Evolutionary conservation across 2,113 vertebrate genomes (phyloP), one percentile per base, ranked within the genome.

Genomic region (Neoarius graeffei): DNA sequence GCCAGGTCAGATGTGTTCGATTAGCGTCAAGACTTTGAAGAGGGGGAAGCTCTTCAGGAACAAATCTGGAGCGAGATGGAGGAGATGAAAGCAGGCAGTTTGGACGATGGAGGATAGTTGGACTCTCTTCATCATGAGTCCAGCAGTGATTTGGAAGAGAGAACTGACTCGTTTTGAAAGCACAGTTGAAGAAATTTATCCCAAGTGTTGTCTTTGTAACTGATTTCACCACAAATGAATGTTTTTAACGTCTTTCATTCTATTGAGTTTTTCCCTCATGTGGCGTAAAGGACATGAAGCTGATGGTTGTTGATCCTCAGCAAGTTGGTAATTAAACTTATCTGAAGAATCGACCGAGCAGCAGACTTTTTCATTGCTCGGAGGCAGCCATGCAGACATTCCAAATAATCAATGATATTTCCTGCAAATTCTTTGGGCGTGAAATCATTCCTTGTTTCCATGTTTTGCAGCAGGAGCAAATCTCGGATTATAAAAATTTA

Each of bases 1-100:
- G 57, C 81, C 19, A 20, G 81, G 35, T 88, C 81, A 88, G 81
- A 84, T 84, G 81, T 84, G 71, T 77, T 66, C 1, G 59, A 88
- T 88, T 77, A 84, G 81, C 14, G 81, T 19, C 66, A 59, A 54
- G 42, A 76, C 86, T 56, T 66, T 83, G 17, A 60, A 83, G 66
- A 8, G 7, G 0, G n/a, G 20, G 42, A 35, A 11, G 79, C 27
- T 60, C 1, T 64, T 83, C 64, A 52, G 57, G 62, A 79, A 35
- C 71, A 13, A 42, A 67, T 77, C 57, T 85, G 56, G 3, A 60
- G 54, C 27, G 50, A 35, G 42, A 86, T 14, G 25, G 52, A 30
- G 30, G 64, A 87, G 77, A 81, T 86, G 59, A 86, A 79, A 86
- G 85, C 42, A 30, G 86, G 23, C 19, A 19, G 52, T 15, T 5